Conservation (phyloP, 2,113 vertebrate species). For the Coturnix japonica region DNA sequence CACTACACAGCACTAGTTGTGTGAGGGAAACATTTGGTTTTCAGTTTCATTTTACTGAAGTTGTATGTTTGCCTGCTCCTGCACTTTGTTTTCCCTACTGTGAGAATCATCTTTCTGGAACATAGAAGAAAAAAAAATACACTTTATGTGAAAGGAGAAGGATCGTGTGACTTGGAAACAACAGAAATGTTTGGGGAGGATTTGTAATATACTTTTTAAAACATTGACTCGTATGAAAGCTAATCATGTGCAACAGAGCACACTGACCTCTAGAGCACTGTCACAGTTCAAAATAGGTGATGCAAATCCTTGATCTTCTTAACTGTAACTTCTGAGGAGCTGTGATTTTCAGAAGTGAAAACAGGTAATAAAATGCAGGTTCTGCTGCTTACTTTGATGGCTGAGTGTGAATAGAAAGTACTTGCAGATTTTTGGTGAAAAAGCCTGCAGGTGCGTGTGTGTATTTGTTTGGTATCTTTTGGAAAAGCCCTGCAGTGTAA, state of each 20-base stretch:
- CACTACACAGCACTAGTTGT: neutral
- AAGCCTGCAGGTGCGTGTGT: neutral
- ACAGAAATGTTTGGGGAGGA: neutral
- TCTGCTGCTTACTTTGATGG: neutral
- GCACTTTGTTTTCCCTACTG: neutral
- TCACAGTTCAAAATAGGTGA: neutral
- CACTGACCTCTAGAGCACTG: neutral
- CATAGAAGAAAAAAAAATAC: neutral
- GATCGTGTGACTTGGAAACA: neutral
- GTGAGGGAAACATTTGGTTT: neutral
- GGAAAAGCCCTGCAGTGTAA: neutral
- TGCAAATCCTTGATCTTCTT: conserved; percentile 36
- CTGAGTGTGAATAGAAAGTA: conserved; percentile 25
- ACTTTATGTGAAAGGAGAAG: neutral
- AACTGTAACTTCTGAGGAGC: neutral
- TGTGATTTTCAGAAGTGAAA: neutral
- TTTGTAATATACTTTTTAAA: neutral
- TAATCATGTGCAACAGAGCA: neutral
- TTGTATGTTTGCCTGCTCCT: neutral
- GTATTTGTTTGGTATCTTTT: neutral
- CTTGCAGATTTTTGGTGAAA: conserved; percentile 2
- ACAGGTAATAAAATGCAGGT: conserved; percentile 30
- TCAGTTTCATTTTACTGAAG: neutral
- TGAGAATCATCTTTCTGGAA: neutral
- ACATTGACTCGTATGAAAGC: neutral